Conservation (phyloP, 2,113 vertebrate genomes). For the Python bivittatus region DNA sequence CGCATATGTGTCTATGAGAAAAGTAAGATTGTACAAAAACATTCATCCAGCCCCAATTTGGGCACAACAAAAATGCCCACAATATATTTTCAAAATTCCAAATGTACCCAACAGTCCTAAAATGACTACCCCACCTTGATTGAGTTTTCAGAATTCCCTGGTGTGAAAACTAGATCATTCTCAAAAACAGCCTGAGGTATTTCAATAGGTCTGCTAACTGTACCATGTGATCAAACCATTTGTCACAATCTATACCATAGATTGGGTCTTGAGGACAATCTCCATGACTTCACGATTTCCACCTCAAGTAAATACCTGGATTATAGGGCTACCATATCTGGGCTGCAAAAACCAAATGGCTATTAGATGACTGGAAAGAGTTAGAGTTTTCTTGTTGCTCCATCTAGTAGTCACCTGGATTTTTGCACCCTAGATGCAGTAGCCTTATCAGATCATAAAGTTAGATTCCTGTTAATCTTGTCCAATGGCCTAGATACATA, state of each 20-base stretch:
- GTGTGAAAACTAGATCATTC: not conserved
- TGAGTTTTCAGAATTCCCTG: not conserved
- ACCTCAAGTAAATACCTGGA: not conserved
- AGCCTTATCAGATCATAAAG: not conserved
- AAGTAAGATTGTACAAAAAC: not conserved
- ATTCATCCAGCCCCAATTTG: not conserved
- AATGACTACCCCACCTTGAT: not conserved
- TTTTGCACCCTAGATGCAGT: too few relatives aligned
- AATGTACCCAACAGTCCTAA: not conserved
- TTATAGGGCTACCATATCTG: not conserved
- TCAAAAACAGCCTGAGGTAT: not conserved
- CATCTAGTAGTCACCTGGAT: too few relatives aligned
- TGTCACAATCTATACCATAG: not conserved
- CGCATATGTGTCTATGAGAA: not conserved
- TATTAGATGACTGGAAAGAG: too few relatives aligned
- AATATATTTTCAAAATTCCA: not conserved
- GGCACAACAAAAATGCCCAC: not conserved
- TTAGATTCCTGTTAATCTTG: not conserved
- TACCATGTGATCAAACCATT: not conserved
- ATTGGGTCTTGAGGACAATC: not conserved
- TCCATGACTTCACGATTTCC: not conserved
- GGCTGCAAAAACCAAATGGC: not conserved
- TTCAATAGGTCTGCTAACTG: not conserved
- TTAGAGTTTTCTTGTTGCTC: too few relatives aligned
- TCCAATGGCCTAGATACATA: not conserved